These are phyloP conservation scores for Sarcophaga variegata DNA, from an alignment of 2,888 invertebrate species.

Conservation along the genomic window DNA sequence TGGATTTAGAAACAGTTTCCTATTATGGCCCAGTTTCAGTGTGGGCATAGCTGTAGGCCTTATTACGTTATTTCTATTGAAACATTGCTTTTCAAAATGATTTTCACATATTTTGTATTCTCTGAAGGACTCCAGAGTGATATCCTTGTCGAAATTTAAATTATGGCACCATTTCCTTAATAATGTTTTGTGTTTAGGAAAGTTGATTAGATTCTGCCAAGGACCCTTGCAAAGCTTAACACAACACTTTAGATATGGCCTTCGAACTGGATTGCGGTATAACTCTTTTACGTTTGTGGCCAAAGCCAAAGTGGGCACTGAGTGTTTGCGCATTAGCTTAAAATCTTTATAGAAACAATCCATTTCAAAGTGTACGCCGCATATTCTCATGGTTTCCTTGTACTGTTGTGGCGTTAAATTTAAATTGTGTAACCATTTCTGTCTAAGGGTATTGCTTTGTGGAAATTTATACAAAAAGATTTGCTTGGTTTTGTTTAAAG, in stretches of 20 bases:
- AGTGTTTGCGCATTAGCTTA: conserved; percentile 40
- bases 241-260: conserved; percentile 48
- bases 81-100: conserved; percentile 73
- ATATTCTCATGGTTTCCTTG: conserved; percentile 61
- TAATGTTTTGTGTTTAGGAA: conserved; percentile 58
- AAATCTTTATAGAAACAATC: conserved; percentile 52
- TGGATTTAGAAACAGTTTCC: conserved; percentile 73
- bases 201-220: conserved; percentile 26
- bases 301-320: conserved; percentile 56
- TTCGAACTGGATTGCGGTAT: conserved; percentile 48
- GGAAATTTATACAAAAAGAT: conserved; percentile 74
- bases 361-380: conserved; percentile 68
- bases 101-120: conserved; percentile 72
- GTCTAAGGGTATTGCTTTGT: conserved; percentile 61
- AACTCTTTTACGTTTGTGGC: conserved; percentile 13
- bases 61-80: conserved; percentile 60
- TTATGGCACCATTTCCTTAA: conserved; percentile 76
- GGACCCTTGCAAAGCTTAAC: conserved; percentile 49
- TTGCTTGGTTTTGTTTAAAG: conserved; percentile 53
- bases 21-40: conserved; percentile 74
- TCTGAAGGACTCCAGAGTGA: conserved; percentile 32
- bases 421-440: conserved; percentile 70
- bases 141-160: conserved; percentile 70
- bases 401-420: conserved; percentile 34
- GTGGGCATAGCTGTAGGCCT: conserved; percentile 76